Evolutionary conservation across 1,140 invertebrate species (phyloP), one percentile per base, ranked within the genome.

Genomic region (Eriosoma lanigerum): DNA sequence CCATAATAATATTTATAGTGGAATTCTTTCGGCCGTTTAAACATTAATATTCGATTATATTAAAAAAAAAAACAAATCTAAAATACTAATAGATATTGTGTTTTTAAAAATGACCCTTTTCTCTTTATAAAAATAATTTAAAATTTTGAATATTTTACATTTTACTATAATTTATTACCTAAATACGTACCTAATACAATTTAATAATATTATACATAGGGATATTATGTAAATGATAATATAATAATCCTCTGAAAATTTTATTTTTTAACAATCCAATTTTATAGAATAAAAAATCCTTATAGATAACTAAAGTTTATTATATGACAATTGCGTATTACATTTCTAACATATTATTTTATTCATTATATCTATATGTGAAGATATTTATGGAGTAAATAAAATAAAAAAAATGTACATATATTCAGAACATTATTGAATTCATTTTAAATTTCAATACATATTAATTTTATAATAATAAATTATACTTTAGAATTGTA

Each of bases 201-300:
- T n/a, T n/a, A n/a, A n/a, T n/a, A n/a, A n/a, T n/a, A n/a, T n/a
- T n/a, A n/a, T n/a, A n/a, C 26, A 68, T 48, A 26, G 46, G 50
- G 50, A 70, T 50, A 70, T 26, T 15, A 50, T 70, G 48, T 50
- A 21, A 50, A 70, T 70, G 66, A 50, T 46, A n/a, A n/a, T n/a
- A 48, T 19, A 50, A 70, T 70, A 70, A 70, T 70, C 46, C 21
- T 50, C 8, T n/a, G 1, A 50, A 48, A 19, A 70, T 21, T 24
- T 70, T 46, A 26, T 70, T 50, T 70, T 70, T 50, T 70, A 70
- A 70, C 19, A 21, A 70, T 66, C 64, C 3, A 19, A 44, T 70
- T 70, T 26, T 26, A 50, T 70, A 24, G 66, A 70, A 70, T 48
- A 70, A 10, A 21, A 21, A 66, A 66, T 10, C 21, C 62, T 48